phyloP scores from a whole-genome alignment of 2,888 invertebrate species.

The Gymnosoma rotundatum region DNA sequence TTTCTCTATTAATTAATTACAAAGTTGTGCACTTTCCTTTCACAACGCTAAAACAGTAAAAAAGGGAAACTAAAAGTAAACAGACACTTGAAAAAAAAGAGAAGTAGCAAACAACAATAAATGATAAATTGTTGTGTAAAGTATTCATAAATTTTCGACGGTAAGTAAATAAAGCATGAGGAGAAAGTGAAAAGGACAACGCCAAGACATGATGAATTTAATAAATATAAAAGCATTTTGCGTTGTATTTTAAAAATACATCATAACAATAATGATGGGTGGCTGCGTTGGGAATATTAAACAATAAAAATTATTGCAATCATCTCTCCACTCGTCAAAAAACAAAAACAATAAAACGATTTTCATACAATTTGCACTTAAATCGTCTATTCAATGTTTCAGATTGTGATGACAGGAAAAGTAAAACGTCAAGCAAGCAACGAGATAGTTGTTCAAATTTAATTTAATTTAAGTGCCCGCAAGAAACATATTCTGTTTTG shows the following conservation, averaged over 20 bases:
- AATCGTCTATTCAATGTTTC: constrained; percentile 15
- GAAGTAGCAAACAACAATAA: constrained; percentile 11
- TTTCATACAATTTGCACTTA: constrained; percentile 41
- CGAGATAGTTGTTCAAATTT: background rate
- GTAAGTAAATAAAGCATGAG: constrained; percentile 12
- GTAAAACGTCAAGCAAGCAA: background rate
- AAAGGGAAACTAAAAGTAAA: background rate
- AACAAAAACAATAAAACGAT: background rate
- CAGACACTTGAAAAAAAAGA: background rate
- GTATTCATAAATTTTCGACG: constrained; percentile 31
- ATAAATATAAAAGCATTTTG: constrained; percentile 57
- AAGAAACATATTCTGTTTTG: background rate
- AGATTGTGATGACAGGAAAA: background rate
- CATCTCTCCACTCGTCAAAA: background rate
- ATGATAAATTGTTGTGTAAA: constrained; percentile 40
- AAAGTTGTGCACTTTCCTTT: constrained; percentile 1
- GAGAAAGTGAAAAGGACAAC: background rate
- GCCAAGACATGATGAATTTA: constrained; percentile 32
- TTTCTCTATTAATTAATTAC: constrained; percentile 13
- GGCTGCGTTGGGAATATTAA: constrained; percentile 1
- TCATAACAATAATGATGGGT: background rate
- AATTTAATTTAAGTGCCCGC: constrained; percentile 47
- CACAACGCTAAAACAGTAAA: background rate
- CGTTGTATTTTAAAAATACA: constrained; percentile 10
- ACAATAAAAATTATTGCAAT: constrained; percentile 17